Conservation (phyloP, 2,797 vertebrate genomes). For the Miichthys miiuy region DNA sequence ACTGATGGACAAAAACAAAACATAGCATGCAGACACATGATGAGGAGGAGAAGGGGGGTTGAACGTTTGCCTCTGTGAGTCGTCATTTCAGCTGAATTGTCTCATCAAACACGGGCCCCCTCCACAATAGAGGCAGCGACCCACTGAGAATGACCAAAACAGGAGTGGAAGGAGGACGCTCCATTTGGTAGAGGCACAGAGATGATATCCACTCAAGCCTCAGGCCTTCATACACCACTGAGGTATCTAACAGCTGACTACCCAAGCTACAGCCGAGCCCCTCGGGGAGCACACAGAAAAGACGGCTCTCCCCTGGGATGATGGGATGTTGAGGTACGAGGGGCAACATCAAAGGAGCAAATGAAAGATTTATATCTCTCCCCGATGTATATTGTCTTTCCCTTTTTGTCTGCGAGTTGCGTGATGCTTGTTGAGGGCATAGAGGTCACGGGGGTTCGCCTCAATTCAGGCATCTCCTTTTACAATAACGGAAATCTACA, state of each 20-base stretch:
- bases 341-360: constrained; percentile 61
- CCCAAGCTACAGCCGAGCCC: constrained; percentile 66
- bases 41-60: constrained; percentile 1
- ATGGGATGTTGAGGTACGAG: constrained; percentile 48
- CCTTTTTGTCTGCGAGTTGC: constrained; percentile 45
- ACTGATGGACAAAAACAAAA: constrained; percentile 70
- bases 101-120: constrained; percentile 47
- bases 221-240: constrained; percentile 22
- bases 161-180: constrained; percentile 55
- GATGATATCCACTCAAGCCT: constrained; percentile 56
- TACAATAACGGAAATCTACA: constrained; percentile 66
- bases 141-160: constrained; percentile 65
- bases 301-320: constrained; percentile 69
- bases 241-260: constrained; percentile 70
- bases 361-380: constrained; percentile 75
- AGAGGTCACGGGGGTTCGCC: constrained; percentile 61
- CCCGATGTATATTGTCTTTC: constrained; percentile 48
- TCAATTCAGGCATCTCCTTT: constrained; percentile 49
- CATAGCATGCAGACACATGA: constrained; percentile 54
- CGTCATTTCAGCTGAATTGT: constrained; percentile 36
- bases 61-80: constrained; percentile 22
- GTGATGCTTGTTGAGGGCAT: constrained; percentile 55
- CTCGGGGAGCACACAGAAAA: constrained; percentile 56
- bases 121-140: constrained; percentile 70
- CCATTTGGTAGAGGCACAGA: constrained; percentile 60